A percentile compares a stretch with the other conserved stretches of the same genome.
These are phyloP conservation scores for Anoplophora glabripennis DNA, from an alignment of 1,140 invertebrate genomes.

Conservation along the genomic window DNA sequence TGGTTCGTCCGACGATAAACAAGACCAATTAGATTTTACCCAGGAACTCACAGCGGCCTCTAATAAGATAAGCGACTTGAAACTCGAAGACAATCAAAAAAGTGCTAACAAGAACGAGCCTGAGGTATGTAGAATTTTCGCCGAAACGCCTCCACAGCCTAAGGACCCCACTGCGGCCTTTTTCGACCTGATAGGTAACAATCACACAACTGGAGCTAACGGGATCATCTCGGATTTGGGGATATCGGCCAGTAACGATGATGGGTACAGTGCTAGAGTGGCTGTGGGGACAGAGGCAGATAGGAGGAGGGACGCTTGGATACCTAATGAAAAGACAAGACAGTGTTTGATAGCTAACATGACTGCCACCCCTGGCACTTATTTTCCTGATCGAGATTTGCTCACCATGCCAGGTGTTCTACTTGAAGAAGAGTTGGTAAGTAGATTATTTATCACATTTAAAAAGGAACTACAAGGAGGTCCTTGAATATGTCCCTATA, in stretches of 20 bases:
- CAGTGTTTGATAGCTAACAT: constrained; percentile 61
- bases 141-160: constrained; percentile 40
- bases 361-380: constrained; percentile 63
- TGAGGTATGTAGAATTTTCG: constrained; percentile 51
- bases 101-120: constrained; percentile 45
- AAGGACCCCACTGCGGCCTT: constrained; percentile 47
- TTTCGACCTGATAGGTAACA: constrained; percentile 46
- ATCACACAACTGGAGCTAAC: constrained; percentile 22
- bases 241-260: constrained; percentile 33
- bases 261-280: constrained; percentile 35
- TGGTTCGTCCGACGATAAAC: constrained; percentile 24
- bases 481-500: too few relatives aligned
- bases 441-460: too few relatives aligned
- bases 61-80: constrained; percentile 32
- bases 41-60: constrained; percentile 31
- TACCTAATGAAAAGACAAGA: constrained; percentile 65
- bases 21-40: constrained; percentile 29
- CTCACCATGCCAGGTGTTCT: constrained; percentile 67
- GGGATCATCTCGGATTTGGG: constrained; percentile 39
- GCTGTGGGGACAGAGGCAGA: constrained; percentile 55
- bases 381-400: constrained; percentile 63
- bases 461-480: too few relatives aligned
- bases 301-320: constrained; percentile 71
- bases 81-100: constrained; percentile 31
- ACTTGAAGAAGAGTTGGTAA: constrained; percentile 56